Evolutionary conservation across 2,113 vertebrate genomes (phyloP).

Genomic region (Arenaria interpres): DNA sequence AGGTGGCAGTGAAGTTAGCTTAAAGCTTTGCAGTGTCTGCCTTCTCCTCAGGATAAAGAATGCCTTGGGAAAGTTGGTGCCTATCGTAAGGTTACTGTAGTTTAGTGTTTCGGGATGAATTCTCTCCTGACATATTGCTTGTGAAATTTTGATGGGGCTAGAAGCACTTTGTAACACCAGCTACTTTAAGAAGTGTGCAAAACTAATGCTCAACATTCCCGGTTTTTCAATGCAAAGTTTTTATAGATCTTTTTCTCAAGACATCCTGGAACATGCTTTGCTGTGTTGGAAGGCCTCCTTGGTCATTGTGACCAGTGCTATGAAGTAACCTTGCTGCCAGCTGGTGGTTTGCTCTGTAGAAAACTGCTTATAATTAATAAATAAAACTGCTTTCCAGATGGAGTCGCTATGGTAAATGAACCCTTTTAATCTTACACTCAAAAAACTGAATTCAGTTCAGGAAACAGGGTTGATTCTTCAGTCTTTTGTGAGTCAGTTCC

Average conservation of each 20-base stretch:
- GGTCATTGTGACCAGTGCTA: background rate
- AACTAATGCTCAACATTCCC: background rate
- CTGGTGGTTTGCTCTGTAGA: background rate
- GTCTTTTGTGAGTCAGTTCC: conserved; percentile 30
- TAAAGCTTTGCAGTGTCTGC: background rate
- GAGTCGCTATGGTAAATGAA: background rate
- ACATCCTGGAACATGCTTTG: background rate
- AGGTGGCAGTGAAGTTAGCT: background rate
- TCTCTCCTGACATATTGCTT: background rate
- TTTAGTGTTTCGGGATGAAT: background rate
- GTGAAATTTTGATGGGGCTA: background rate
- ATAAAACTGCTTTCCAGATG: background rate
- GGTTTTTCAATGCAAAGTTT: background rate
- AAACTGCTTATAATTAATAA: background rate
- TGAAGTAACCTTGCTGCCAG: background rate
- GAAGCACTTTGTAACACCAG: background rate
- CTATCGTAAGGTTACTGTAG: background rate
- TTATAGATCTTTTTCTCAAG: background rate
- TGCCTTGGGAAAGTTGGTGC: background rate
- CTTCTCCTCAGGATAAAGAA: background rate
- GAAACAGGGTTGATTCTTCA: background rate
- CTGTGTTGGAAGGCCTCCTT: background rate
- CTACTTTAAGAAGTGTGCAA: background rate
- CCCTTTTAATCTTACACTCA: background rate
- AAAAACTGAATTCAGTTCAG: background rate